Percentiles rank a stretch among this genome's conserved stretches.
phyloP scores from a whole-genome alignment of 2,888 invertebrate species.

The Slavum lentiscoides region DNA sequence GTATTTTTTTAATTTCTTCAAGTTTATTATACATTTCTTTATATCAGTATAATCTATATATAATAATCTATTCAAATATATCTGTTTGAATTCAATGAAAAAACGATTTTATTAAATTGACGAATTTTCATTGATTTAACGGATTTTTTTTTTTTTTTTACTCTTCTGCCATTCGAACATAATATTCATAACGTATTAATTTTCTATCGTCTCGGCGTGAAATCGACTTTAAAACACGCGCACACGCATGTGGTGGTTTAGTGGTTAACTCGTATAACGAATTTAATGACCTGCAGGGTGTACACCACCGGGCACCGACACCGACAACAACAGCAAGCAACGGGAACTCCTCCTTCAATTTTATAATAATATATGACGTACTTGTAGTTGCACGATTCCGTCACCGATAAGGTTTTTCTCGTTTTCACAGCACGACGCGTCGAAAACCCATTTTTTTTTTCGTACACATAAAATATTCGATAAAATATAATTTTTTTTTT shows the following conservation, averaged over 20 bases:
- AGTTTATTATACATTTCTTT: no score
- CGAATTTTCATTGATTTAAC: no score
- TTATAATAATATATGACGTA: not conserved
- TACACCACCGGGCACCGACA: not conserved
- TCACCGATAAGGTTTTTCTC: not conserved
- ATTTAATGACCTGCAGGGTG: not conserved
- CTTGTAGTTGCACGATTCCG: not conserved
- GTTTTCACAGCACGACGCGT: not conserved
- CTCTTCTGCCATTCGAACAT: no score
- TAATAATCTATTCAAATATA: no score
- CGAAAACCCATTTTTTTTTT: not conserved
- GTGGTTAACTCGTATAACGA: constrained; percentile 14
- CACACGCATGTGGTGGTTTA: no score
- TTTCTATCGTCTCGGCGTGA: not conserved
- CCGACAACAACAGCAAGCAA: not conserved
- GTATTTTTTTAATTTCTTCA: no score
- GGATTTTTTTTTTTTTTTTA: no score
- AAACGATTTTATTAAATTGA: no score
- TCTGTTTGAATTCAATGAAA: no score
- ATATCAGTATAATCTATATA: no score
- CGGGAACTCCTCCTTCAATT: constrained; percentile 14
- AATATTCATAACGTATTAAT: no score
- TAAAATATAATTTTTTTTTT: not conserved
- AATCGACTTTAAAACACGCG: not conserved
- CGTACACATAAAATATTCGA: no score